Percentiles rank a stretch among this genome's conserved stretches.
Evolutionary conservation across 2,888 invertebrate genomes (phyloP).

Genomic region (Aleiodes testaceus): DNA sequence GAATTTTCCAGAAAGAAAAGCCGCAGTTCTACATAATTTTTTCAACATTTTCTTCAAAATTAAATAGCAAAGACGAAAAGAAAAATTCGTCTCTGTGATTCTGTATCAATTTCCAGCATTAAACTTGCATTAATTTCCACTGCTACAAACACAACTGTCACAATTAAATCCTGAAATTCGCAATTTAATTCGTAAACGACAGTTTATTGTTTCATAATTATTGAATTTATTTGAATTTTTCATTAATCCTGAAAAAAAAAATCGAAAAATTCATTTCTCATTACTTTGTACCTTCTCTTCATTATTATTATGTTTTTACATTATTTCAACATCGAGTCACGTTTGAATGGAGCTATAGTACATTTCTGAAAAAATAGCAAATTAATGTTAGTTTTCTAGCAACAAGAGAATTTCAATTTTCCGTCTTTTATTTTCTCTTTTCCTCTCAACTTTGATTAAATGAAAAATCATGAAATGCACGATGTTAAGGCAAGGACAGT

Average conservation of each 20-base stretch:
- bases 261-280: conserved; percentile 11
- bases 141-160: conserved; percentile 52
- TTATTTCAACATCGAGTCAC: not conserved
- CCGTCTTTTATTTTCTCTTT: not conserved
- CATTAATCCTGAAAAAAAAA: no score
- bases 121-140: conserved; percentile 51
- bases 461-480: conserved; percentile 39
- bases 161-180: conserved; percentile 17
- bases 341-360: conserved; percentile 8
- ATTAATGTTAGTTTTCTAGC: not conserved
- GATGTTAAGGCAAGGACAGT: conserved; percentile 23
- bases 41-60: conserved; percentile 53
- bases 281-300: conserved; percentile 32
- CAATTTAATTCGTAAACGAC: conserved; percentile 4
- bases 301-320: not conserved
- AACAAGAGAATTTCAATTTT: not conserved
- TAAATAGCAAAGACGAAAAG: conserved; percentile 7
- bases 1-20: conserved; percentile 46
- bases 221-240: no score
- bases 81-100: not conserved
- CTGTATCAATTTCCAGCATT: conserved; percentile 27
- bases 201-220: conserved; percentile 21
- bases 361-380: conserved; percentile 4
- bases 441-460: not conserved
- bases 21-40: conserved; percentile 49